Percentiles rank a stretch among this genome's conserved stretches.
phyloP scores from a whole-genome alignment of 37 sponge, comb jelly and placozoan genomes.

The Mnemiopsis leidyi region DNA sequence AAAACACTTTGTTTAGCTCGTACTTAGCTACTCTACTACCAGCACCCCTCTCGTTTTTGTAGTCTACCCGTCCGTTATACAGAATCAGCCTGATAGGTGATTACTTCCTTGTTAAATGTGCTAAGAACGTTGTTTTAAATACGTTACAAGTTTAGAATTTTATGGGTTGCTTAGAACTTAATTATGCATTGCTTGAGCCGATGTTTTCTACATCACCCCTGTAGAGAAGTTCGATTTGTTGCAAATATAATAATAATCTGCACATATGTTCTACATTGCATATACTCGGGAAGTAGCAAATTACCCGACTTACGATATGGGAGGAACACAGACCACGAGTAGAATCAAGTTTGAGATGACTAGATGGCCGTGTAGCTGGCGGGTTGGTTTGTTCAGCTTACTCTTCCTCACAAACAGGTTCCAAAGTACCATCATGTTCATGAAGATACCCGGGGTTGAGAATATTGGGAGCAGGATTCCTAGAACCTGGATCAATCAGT shows the following conservation, averaged over 20 bases:
- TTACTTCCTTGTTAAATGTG: too few relatives aligned
- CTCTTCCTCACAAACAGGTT: background rate
- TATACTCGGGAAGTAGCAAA: too few relatives aligned
- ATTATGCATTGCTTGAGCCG: too few relatives aligned
- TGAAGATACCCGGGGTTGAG: background rate
- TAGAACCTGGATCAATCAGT: background rate
- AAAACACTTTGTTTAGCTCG: background rate
- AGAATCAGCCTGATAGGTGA: background rate
- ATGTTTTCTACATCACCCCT: too few relatives aligned
- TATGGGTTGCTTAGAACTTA: too few relatives aligned
- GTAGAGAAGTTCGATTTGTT: too few relatives aligned
- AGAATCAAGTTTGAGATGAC: background rate
- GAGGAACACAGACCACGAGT: background rate
- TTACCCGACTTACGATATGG: conserved; percentile 26
- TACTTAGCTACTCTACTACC: background rate
- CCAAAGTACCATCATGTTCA: background rate
- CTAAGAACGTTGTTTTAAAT: too few relatives aligned
- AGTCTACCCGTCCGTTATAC: background rate
- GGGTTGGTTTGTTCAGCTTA: background rate
- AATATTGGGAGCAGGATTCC: background rate
- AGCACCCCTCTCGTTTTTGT: background rate
- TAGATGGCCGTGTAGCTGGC: background rate
- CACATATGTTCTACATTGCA: too few relatives aligned
- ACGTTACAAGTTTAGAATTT: too few relatives aligned
- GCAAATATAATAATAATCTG: too few relatives aligned